Evolutionary conservation across 2,797 vertebrate genomes (phyloP).

Genomic region (Petrocephalus schoutedeni): DNA sequence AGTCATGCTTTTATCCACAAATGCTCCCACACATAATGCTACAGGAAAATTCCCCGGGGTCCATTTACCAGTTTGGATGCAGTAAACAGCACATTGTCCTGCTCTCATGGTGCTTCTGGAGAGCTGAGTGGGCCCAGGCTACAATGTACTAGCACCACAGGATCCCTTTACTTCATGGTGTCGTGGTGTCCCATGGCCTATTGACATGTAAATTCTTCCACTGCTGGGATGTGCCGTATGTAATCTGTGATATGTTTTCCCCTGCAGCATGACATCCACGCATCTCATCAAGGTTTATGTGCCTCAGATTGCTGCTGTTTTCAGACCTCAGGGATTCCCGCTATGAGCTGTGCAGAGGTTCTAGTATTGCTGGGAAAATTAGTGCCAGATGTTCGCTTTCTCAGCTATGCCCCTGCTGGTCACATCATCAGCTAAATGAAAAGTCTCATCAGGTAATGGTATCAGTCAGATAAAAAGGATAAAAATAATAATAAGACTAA

Average conservation of each 20-base stretch:
- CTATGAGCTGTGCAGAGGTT: not conserved
- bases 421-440: not conserved
- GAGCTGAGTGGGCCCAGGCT: not conserved
- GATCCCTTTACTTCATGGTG: not conserved
- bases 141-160: not conserved
- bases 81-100: not conserved
- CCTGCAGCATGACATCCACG: not conserved
- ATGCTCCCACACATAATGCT: not conserved
- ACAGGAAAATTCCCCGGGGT: not conserved
- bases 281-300: not conserved
- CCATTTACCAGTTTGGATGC: not conserved
- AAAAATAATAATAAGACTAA: not conserved
- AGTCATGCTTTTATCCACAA: constrained; percentile 1
- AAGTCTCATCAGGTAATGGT: not conserved
- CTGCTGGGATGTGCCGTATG: too few species aligned
- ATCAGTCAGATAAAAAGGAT: not conserved
- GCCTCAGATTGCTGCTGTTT: not conserved
- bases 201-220: too few species aligned
- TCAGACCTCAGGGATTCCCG: not conserved
- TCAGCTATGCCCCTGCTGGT: not conserved
- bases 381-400: not conserved
- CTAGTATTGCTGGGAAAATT: not conserved
- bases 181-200: too few species aligned
- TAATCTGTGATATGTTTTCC: not conserved
- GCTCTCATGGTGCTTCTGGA: not conserved